These are phyloP conservation scores for Zaprionus africanus DNA, from an alignment of 1,140 invertebrate species.

Conservation along the genomic window DNA sequence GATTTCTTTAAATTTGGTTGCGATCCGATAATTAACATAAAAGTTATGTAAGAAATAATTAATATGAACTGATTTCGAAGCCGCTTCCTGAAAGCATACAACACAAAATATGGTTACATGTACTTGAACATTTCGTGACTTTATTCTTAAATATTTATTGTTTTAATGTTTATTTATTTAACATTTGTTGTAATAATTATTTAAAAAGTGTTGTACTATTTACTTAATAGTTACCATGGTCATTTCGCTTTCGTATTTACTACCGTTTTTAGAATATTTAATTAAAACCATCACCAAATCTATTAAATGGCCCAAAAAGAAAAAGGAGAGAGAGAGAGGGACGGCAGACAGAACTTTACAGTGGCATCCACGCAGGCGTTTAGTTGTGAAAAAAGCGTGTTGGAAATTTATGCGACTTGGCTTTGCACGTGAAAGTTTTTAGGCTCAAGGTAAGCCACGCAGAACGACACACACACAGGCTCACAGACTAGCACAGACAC, in stretches of 20 bases:
- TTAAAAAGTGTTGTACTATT: too few relatives aligned
- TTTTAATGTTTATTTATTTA: too few relatives aligned
- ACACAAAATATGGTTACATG: too few relatives aligned
- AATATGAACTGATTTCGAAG: too few relatives aligned
- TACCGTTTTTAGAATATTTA: conserved; percentile 20
- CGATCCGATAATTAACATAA: too few relatives aligned
- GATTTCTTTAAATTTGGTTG: too few relatives aligned
- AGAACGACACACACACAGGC: not conserved
- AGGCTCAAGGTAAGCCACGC: conserved; percentile 33
- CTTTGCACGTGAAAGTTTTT: conserved; percentile 50
- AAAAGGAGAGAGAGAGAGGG: not conserved
- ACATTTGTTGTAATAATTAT: not conserved
- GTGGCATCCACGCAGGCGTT: conserved; percentile 32
- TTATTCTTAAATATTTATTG: not conserved
- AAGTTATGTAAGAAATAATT: too few relatives aligned
- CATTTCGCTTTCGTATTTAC: conserved; percentile 18
- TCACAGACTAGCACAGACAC: not conserved
- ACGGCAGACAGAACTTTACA: conserved; percentile 19
- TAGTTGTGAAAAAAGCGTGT: conserved; percentile 45
- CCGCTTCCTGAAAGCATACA: too few relatives aligned
- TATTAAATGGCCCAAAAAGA: conserved; percentile 26
- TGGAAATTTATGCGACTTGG: conserved; percentile 46
- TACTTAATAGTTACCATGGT: not conserved
- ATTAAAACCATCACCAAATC: conserved; percentile 29
- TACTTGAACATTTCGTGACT: too few relatives aligned